Evolutionary conservation across 2,888 invertebrate genomes (phyloP).

Genomic region (Anthrax anthrax): DNA sequence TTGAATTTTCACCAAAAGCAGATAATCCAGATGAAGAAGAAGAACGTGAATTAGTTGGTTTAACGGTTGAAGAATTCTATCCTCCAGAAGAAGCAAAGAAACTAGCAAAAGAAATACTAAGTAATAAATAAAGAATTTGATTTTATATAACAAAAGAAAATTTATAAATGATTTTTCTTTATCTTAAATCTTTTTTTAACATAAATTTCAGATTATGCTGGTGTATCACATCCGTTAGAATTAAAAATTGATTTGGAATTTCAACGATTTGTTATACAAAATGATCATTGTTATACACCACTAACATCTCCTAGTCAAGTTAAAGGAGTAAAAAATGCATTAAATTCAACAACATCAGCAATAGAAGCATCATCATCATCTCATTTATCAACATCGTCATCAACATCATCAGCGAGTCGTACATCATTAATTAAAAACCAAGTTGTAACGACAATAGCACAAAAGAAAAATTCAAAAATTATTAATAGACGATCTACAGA

Average conservation of each 20-base stretch:
- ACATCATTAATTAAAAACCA: no score
- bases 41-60: constrained; percentile 41
- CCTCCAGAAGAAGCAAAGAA: constrained; percentile 35
- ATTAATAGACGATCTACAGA: not conserved
- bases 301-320: constrained; percentile 48
- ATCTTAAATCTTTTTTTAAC: no score
- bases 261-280: constrained; percentile 40
- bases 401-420: no score
- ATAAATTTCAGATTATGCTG: constrained; percentile 27
- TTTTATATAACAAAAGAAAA: not conserved
- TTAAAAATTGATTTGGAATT: constrained; percentile 29
- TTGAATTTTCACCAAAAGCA: constrained; percentile 28
- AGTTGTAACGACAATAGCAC: not conserved
- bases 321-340: constrained; percentile 15
- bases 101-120: constrained; percentile 36
- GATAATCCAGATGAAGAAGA: constrained; percentile 26
- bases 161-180: constrained; percentile 2
- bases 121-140: constrained; percentile 17
- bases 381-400: constrained; percentile 9
- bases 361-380: constrained; percentile 1
- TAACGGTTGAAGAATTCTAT: constrained; percentile 52
- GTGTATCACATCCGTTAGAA: constrained; percentile 24
- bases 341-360: not conserved
- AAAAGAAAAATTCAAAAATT: not conserved
- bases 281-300: constrained; percentile 72